Conservation (phyloP, 2,797 vertebrate species). For the Lepus townsendii region DNA sequence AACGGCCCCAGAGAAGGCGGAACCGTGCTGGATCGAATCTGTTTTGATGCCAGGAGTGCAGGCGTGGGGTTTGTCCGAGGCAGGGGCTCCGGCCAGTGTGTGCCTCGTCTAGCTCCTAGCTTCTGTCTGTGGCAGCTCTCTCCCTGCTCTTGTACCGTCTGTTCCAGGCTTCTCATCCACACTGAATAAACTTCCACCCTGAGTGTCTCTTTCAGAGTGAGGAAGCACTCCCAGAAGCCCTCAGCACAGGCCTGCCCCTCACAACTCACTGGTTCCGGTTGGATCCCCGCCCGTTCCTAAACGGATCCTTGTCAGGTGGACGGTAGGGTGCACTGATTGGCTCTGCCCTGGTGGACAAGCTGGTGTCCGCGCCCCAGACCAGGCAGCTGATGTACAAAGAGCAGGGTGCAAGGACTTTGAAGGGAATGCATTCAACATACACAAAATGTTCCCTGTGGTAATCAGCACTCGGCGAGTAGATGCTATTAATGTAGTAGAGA, state of each 20-base stretch:
- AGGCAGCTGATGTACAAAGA: neutral
- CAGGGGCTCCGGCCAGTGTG: neutral
- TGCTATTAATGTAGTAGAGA: neutral
- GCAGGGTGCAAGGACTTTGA: neutral
- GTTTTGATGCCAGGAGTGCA: neutral
- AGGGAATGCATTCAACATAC: neutral
- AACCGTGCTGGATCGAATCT: neutral
- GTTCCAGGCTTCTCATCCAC: neutral
- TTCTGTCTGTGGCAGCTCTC: neutral
- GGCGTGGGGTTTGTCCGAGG: too few relatives aligned
- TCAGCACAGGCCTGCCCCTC: too few relatives aligned
- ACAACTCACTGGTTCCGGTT: fast-evolving
- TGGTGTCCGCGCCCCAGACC: neutral
- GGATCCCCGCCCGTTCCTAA: neutral
- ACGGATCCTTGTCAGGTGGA: neutral
- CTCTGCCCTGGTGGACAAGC: neutral
- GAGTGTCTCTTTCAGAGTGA: neutral
- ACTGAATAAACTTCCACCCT: neutral
- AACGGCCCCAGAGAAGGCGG: neutral
- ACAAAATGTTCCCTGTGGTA: neutral
- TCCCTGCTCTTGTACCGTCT: neutral
- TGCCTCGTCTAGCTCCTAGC: neutral
- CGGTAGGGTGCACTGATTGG: neutral
- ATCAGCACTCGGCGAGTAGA: neutral
- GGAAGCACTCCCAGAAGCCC: neutral